These are phyloP conservation scores for Gymnocypris eckloni DNA, from an alignment of 2,797 vertebrate species.

Conservation along the genomic window DNA sequence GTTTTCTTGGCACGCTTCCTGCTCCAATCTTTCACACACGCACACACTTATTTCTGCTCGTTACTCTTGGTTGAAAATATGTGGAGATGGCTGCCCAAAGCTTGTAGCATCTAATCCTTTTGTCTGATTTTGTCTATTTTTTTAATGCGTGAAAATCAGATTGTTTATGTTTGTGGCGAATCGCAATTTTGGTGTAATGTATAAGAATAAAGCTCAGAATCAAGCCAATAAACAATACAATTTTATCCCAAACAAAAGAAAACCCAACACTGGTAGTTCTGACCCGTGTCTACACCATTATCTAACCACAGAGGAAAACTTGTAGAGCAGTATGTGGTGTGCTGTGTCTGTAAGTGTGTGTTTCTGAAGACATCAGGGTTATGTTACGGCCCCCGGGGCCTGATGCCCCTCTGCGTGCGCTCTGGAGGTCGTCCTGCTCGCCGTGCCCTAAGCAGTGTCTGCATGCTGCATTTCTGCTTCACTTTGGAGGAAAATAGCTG, in stretches of 20 bases:
- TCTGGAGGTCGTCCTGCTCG: constrained; percentile 27
- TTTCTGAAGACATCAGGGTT: constrained; percentile 34
- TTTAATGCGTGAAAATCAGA: constrained; percentile 30
- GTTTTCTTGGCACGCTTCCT: not conserved
- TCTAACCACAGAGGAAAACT: constrained; percentile 33
- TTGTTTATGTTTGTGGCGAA: constrained; percentile 21
- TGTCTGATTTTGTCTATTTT: constrained; percentile 4
- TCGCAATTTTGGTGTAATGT: constrained; percentile 15
- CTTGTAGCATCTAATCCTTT: constrained; percentile 17
- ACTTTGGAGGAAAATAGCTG: not conserved
- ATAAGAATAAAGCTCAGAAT: not conserved
- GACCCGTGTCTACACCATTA: constrained; percentile 24
- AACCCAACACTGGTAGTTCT: not conserved
- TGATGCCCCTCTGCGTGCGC: constrained; percentile 27
- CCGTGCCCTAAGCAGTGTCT: constrained; percentile 18
- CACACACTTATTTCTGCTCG: constrained; percentile 11
- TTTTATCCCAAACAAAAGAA: constrained; percentile 31
- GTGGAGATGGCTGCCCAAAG: constrained; percentile 12
- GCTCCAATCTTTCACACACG: constrained; percentile 15
- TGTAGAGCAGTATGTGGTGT: not conserved
- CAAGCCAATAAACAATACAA: constrained; percentile 24
- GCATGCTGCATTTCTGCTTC: constrained; percentile 18
- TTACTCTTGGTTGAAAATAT: constrained; percentile 32
- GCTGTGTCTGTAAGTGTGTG: constrained; percentile 33
- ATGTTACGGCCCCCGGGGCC: constrained; percentile 27